A percentile compares a stretch with the other conserved stretches of the same genome.
These are phyloP conservation scores for Arnoldichthys spilopterus DNA, from an alignment of 2,797 vertebrate species.

Conservation along the genomic window DNA sequence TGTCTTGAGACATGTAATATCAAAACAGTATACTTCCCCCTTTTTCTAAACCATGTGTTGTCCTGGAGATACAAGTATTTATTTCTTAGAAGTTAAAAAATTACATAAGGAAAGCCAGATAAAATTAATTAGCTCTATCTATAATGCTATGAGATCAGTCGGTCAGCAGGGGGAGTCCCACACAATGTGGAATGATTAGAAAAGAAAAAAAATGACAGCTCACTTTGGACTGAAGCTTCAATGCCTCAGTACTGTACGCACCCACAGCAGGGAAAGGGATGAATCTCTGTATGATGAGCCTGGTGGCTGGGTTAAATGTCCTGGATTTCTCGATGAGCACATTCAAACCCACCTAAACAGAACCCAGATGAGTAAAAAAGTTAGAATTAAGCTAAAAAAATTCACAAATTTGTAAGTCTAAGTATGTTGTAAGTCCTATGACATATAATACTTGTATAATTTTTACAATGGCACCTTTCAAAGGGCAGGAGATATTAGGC, in stretches of 20 bases:
- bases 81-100: not conserved
- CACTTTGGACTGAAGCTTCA: not conserved
- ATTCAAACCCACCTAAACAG: slow-evolving; percentile 92
- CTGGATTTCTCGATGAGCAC: slow-evolving; percentile 91
- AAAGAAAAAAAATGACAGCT: not conserved
- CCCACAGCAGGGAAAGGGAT: slow-evolving; percentile 96
- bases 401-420: no score
- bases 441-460: no score
- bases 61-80: not conserved
- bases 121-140: not conserved
- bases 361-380: not conserved
- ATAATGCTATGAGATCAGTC: not conserved
- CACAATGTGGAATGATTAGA: not conserved
- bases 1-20: not conserved
- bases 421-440: no score
- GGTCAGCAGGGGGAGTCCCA: slow-evolving; percentile 40
- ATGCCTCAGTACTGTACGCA: slow-evolving; percentile 58
- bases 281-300: slow-evolving; percentile 93
- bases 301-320: slow-evolving; percentile 89
- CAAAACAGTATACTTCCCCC: not conserved
- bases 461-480: no score
- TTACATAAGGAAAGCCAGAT: not conserved
- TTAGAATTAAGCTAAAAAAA: not conserved
- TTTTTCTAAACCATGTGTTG: not conserved
- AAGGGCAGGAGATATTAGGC: no score